Evolutionary conservation across 2,888 invertebrate species (phyloP).

Genomic region (Drosophila stalkeri): DNA sequence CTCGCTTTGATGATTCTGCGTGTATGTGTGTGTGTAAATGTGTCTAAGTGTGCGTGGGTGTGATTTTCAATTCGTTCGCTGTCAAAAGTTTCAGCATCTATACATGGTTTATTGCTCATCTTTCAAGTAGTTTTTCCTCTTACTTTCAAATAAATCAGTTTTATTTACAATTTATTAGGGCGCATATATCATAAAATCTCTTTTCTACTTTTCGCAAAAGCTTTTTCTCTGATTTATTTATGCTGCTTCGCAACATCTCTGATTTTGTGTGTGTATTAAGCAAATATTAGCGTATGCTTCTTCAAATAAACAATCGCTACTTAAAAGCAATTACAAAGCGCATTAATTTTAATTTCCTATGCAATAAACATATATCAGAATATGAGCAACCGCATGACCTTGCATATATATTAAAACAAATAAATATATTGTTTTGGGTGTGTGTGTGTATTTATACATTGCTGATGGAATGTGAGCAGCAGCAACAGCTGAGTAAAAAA

Average conservation of each 20-base stretch:
- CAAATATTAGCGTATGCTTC: constrained; percentile 28
- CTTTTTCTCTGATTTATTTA: constrained; percentile 37
- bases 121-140: constrained; percentile 23
- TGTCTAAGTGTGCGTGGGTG: constrained; percentile 4
- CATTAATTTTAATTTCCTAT: constrained; percentile 27
- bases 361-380: constrained; percentile 26
- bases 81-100: constrained; percentile 51
- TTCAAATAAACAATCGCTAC: constrained; percentile 23
- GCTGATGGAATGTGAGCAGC: constrained; percentile 1
- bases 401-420: constrained; percentile 7
- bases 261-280: background rate
- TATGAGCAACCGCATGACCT: constrained; percentile 13
- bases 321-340: constrained; percentile 46
- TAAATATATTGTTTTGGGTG: background rate
- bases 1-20: background rate
- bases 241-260: constrained; percentile 1
- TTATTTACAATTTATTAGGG: constrained; percentile 53
- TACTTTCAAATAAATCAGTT: constrained; percentile 43
- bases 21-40: background rate
- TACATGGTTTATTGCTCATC: constrained; percentile 48
- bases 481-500: background rate
- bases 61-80: constrained; percentile 53
- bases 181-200: constrained; percentile 36
- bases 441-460: background rate
- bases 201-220: constrained; percentile 3